Percentiles rank a stretch among this genome's conserved stretches.
These are phyloP conservation scores for Globicephala melas DNA, from an alignment of 2,113 vertebrate genomes.

Conservation along the genomic window DNA sequence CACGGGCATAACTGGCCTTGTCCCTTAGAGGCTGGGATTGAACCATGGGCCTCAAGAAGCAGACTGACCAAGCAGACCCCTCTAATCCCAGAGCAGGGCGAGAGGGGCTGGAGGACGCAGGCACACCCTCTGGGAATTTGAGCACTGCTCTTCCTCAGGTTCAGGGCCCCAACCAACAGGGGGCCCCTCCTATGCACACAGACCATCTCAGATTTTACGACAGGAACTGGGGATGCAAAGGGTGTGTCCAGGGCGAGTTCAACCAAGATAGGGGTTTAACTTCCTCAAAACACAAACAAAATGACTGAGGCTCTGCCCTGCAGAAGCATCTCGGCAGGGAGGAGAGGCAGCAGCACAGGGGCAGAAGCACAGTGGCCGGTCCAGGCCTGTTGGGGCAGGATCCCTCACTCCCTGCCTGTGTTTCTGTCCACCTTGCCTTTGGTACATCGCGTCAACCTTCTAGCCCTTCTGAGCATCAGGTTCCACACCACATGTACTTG, in stretches of 20 bases:
- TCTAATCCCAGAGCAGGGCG: not conserved
- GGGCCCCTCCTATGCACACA: not conserved
- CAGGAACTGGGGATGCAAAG: not conserved
- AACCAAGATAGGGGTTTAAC: not conserved
- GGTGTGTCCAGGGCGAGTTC: not conserved
- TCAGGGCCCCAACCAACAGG: not conserved
- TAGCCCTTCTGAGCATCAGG: not conserved
- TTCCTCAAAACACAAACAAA: slow-evolving; percentile 4
- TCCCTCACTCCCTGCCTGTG: rapidly evolving
- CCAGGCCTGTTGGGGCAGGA: rapidly evolving
- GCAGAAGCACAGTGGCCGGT: rapidly evolving
- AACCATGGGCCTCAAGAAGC: rapidly evolving
- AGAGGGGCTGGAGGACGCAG: rapidly evolving
- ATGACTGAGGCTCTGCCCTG: not conserved
- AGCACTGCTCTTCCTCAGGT: not conserved
- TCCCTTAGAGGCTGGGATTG: not conserved
- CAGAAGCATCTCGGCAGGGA: not conserved
- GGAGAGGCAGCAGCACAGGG: not conserved
- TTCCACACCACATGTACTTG: not conserved
- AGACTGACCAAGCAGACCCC: not conserved
- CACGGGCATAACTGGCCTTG: not conserved
- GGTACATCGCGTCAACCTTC: no score
- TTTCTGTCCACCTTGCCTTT: not conserved
- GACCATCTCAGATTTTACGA: not conserved
- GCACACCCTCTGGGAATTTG: not conserved